phyloP scores from a whole-genome alignment of 2,113 vertebrate genomes.

The Nestor notabilis region DNA sequence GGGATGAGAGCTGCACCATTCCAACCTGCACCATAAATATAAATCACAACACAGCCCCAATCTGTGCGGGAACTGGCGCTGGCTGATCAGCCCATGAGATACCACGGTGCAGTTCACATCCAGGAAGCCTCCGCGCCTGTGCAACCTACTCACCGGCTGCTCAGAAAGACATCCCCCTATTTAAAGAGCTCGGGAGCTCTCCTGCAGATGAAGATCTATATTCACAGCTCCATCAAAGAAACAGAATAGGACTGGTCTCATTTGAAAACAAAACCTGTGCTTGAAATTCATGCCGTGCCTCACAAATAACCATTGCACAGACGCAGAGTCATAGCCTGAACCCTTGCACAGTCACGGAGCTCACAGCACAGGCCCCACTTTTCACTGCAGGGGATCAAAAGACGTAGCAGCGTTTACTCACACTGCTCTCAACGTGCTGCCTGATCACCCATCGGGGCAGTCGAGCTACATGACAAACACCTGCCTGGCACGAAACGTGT shows the following conservation, averaged over 20 bases:
- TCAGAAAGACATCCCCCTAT: not conserved
- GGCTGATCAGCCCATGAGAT: not conserved
- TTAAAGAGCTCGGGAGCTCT: not conserved
- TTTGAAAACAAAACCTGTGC: not conserved
- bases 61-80: not conserved
- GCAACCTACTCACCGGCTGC: slow-evolving; percentile 54
- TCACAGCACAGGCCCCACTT: fast-evolving
- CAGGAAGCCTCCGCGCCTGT: not conserved
- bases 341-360: not conserved
- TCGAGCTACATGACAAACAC: fast-evolving
- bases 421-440: fast-evolving
- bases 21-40: not conserved
- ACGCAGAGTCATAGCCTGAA: not conserved
- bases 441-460: not conserved
- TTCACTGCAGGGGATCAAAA: not conserved
- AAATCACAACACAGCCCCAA: not conserved
- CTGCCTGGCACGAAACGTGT: not conserved
- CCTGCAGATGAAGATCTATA: not conserved
- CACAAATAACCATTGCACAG: not conserved
- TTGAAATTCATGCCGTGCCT: not conserved
- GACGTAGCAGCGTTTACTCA: fast-evolving
- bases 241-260: fast-evolving
- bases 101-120: not conserved
- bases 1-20: not conserved
- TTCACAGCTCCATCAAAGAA: fast-evolving